Evolutionary conservation across 1,140 invertebrate genomes (phyloP), one percentile per base, ranked within the genome.

Genomic region (Drosophila virilis): DNA sequence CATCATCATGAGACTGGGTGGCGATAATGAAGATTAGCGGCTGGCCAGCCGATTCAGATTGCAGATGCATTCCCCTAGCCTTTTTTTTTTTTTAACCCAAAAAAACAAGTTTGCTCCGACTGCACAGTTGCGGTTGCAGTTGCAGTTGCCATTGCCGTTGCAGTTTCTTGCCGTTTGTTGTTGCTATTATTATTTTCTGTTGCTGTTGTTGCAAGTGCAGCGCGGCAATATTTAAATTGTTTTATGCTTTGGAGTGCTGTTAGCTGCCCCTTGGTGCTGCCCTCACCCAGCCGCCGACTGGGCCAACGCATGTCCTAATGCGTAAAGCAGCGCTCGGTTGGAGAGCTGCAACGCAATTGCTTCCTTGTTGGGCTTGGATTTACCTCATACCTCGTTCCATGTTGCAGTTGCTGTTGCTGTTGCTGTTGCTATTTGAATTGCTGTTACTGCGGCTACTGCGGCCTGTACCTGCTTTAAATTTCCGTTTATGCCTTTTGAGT

Each of bases 401-500:
- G 22, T 5, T 58, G 43, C 9, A 32, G 22, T 38, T 33, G 51
- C 8, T 9, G 57, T 43, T 59, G 54, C 35, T 35, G 50, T 35
- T 50, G 52, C 45, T 54, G 60, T 42, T 62, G 57, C 46, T 48
- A 28, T 68, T 46, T 40, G 54, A 65, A 67, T 67, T 52, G 70
- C 62, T 67, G 55, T 74, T 61, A 40, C 28, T 69, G 71, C 38
- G 9, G 71, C 65, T 74, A 60, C 51, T 57, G 68, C 17, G 17
- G 1, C 58, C 74, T 69, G 54, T 81, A 68, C 66, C 71, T 83
- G 83, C 82, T 77, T 86, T 83, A 88, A 88, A 88, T 90, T 80
- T 85, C 77, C 77, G 86, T 90, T 89, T 90, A 89, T 89, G 85
- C 84, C 80, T 89, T 89, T 80, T 80, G 85, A 89, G 79, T 74